Conservation (phyloP, 2,888 invertebrate species). For the Melanostoma scalare region DNA sequence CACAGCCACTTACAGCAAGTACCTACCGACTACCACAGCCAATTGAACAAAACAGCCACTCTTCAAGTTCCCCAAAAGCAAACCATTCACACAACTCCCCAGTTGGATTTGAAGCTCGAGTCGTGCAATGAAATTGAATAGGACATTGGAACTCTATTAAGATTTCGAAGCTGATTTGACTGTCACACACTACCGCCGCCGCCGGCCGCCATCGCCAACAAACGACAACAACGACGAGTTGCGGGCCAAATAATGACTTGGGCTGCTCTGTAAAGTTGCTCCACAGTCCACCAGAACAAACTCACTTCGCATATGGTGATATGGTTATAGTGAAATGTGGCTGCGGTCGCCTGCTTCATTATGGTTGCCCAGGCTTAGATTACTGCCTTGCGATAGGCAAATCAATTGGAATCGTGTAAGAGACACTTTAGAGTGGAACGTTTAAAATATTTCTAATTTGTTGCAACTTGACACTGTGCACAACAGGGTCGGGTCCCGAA, state of each 20-base stretch:
- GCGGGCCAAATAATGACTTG: constrained; percentile 51
- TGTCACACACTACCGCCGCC: constrained; percentile 60
- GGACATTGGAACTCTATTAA: constrained; percentile 73
- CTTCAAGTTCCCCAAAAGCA: constrained; percentile 19
- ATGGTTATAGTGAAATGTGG: constrained; percentile 31
- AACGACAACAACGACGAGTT: constrained; percentile 27
- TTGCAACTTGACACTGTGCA: constrained; percentile 70
- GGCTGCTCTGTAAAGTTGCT: constrained; percentile 37
- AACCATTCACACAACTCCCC: constrained; percentile 25
- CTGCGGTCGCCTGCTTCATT: constrained; percentile 58
- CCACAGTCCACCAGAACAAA: not conserved
- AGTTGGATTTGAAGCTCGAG: constrained; percentile 50
- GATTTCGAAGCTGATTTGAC: constrained; percentile 70
- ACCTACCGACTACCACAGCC: constrained; percentile 5
- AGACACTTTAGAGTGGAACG: constrained; percentile 73
- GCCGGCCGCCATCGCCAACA: not conserved
- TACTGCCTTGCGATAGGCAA: constrained; percentile 66
- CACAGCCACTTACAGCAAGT: constrained; percentile 46
- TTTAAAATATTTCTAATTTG: constrained; percentile 73
- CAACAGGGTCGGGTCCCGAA: not conserved
- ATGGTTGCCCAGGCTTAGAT: constrained; percentile 65
- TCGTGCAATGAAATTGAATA: constrained; percentile 73
- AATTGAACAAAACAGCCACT: constrained; percentile 24
- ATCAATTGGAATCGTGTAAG: constrained; percentile 73
- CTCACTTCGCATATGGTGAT: constrained; percentile 25